Evolutionary conservation across 2,888 invertebrate species (phyloP).

Genomic region (Horisme vitalbata): DNA sequence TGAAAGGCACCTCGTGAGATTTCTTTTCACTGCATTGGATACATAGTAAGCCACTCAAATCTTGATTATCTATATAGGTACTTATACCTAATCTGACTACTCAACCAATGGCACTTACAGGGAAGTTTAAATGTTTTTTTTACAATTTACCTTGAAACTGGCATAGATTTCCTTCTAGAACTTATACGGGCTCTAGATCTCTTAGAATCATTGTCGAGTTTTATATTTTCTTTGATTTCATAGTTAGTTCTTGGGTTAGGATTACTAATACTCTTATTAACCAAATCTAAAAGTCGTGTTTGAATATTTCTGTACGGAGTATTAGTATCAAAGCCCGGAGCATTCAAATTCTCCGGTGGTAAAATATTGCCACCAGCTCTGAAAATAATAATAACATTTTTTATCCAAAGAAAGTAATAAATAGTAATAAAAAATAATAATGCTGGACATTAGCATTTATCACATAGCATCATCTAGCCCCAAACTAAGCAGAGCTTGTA

Average conservation of each 20-base stretch:
- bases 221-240: conserved; percentile 40
- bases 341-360: background rate
- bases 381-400: background rate
- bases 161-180: conserved; percentile 60
- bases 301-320: background rate
- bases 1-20: no score
- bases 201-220: conserved; percentile 11
- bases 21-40: no score
- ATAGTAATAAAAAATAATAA: no score
- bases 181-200: conserved; percentile 38
- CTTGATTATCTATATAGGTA: no score
- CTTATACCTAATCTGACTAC: no score
- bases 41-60: no score
- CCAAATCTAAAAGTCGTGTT: conserved; percentile 16
- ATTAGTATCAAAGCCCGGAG: background rate
- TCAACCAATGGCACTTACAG: background rate
- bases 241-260: conserved; percentile 23
- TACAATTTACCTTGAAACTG: conserved; percentile 48
- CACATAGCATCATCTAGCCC: no score
- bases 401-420: no score
- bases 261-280: conserved; percentile 1
- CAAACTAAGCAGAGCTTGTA: no score
- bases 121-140: background rate
- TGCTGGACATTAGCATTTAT: no score
- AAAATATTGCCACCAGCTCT: background rate